Evolutionary conservation across 2,113 vertebrate species (phyloP).

Genomic region (Syngnathus floridae): DNA sequence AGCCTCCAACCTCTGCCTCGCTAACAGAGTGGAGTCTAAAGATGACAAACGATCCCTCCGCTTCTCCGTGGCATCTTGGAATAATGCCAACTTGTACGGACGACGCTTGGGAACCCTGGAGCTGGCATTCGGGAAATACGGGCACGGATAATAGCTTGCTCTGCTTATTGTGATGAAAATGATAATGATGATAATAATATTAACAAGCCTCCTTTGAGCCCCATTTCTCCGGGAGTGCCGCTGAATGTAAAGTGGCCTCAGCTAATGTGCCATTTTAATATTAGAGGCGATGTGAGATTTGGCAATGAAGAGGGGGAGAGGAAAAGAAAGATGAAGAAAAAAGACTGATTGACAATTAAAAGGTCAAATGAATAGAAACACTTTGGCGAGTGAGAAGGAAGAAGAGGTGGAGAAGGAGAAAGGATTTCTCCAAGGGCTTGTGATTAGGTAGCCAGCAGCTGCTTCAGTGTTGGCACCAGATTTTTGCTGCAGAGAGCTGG

Average conservation of each 20-base stretch:
- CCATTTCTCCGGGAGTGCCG: slow-evolving; percentile 28
- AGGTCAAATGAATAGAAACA: slow-evolving; percentile 26
- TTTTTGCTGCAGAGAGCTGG: slow-evolving; percentile 65
- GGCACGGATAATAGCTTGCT: slow-evolving; percentile 55
- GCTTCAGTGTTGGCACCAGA: slow-evolving; percentile 59
- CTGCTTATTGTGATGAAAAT: slow-evolving; percentile 57
- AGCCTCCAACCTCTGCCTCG: slow-evolving; percentile 11
- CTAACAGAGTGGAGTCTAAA: slow-evolving; percentile 25
- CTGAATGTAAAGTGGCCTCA: slow-evolving; percentile 36
- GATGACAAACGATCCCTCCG: slow-evolving; percentile 47
- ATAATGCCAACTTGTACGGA: slow-evolving; percentile 40
- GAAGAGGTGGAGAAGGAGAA: slow-evolving; percentile 42
- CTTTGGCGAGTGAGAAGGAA: slow-evolving; percentile 28
- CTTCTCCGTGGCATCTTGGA: slow-evolving; percentile 51
- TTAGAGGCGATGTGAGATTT: slow-evolving; percentile 19
- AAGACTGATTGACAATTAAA: slow-evolving; percentile 20
- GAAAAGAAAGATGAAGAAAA: slow-evolving; percentile 16
- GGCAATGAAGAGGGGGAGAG: slow-evolving; percentile 18
- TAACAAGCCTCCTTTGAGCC: slow-evolving; percentile 51
- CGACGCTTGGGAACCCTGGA: slow-evolving; percentile 48
- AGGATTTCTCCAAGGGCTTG: slow-evolving; percentile 60
- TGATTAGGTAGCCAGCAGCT: slow-evolving; percentile 69
- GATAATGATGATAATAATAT: slow-evolving; percentile 61
- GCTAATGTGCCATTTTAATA: slow-evolving; percentile 39
- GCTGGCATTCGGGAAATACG: slow-evolving; percentile 38